Base-by-base conservation (phyloP, 1,140 invertebrate species). In the Oryctes rhinoceros region DNA sequence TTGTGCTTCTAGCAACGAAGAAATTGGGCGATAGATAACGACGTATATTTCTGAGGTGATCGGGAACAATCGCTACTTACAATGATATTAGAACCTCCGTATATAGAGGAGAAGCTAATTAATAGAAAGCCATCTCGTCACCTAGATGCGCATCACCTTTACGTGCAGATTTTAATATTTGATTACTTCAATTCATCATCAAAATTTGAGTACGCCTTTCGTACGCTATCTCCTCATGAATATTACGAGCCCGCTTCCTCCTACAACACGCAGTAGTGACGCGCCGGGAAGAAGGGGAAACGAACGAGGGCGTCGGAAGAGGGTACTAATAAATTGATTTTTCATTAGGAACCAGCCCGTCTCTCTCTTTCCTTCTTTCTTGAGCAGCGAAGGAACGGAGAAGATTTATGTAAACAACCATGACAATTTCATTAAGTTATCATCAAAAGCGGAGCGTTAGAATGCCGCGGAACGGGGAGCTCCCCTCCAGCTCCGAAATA, bases 371-470 rank as follows among this genome's bases (percentile, higher is more conserved):
- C 9, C 9, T 10, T 10, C 39, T 44, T 10, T 44, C 39, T 5
- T 10, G 5, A 5, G 9, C 0, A 44, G 3, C 5, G 39, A 71
- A 24, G 65, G 13, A 71, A 30, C n/a, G 65, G 1, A 37, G 65
- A 13, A 15, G 35, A 71, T 71, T 71, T 71, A 71, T 71, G 65
- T 71, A 71, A 71, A 71, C 65, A 71, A 71, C 65, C 24, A 71
- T 24, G 30, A 71, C 65, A 71, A 71, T 71, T 71, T 71, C 65
- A 71, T 71, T 71, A 71, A 71, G 24, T 71, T 24, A 71, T 71
- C 65, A 37, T 59, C 53, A 59, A 59, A 59, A 59, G 53, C 53
- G 6, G 53, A 18, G 18, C 53, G 53, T 18, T 59, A 59, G 18
- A 18, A 59, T 59, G 53, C 3, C 20, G 65, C 24, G 20, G 5